Evolutionary conservation across 64 coral and sea anemone species (phyloP).

Genomic region (Montipora foliosa): DNA sequence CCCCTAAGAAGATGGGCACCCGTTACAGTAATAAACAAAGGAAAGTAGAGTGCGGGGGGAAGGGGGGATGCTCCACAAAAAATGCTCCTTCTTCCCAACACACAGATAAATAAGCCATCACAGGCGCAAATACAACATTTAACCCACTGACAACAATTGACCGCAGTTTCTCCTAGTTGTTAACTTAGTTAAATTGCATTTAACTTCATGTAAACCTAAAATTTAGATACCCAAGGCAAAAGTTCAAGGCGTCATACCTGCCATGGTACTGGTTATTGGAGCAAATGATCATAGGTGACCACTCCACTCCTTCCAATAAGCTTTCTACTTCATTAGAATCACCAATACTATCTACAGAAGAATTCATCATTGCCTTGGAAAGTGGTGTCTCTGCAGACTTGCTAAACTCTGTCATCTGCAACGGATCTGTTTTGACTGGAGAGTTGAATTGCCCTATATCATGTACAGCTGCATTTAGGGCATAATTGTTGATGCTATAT

Average conservation of each 20-base stretch:
- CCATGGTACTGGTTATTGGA: not conserved
- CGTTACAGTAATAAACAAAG: too few relatives aligned
- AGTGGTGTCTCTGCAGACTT: slow-evolving; percentile 30
- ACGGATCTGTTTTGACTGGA: not conserved
- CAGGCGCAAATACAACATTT: too few relatives aligned
- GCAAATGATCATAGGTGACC: slow-evolving; percentile 63
- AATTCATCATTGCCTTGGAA: not conserved
- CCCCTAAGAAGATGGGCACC: too few relatives aligned
- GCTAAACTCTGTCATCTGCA: not conserved
- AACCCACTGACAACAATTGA: too few relatives aligned
- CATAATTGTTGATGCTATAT: not conserved
- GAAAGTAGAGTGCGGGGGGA: too few relatives aligned
- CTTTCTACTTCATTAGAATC: slow-evolving; percentile 57
- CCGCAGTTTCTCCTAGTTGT: too few relatives aligned
- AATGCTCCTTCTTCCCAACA: too few relatives aligned
- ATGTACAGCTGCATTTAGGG: not conserved
- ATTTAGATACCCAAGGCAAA: too few relatives aligned
- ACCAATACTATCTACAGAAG: slow-evolving; percentile 74
- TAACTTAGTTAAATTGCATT: too few relatives aligned
- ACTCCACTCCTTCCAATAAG: slow-evolving; percentile 78
- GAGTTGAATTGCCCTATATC: not conserved
- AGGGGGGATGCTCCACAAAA: too few relatives aligned
- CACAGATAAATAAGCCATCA: too few relatives aligned
- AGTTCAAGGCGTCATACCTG: not conserved
- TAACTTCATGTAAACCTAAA: too few relatives aligned